phyloP scores from a whole-genome alignment of 2,888 invertebrate genomes.

The Tupiocoris notatus region DNA sequence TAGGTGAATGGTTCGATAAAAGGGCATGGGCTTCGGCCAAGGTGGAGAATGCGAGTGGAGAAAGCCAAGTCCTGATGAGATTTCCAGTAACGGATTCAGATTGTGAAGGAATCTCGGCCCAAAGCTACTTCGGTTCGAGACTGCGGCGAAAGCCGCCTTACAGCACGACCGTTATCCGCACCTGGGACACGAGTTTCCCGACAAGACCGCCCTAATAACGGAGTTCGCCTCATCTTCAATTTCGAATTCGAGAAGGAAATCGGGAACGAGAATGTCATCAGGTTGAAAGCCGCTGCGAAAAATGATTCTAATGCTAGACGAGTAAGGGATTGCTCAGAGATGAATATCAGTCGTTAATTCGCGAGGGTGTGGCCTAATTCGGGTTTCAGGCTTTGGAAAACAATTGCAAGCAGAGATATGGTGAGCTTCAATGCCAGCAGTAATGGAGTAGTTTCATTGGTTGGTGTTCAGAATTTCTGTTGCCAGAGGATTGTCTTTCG shows the following conservation, averaged over 20 bases:
- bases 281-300: too few species aligned
- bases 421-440: too few species aligned
- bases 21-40: not conserved
- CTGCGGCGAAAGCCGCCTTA: not conserved
- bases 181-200: constrained; percentile 1
- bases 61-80: constrained; percentile 27
- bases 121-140: not conserved
- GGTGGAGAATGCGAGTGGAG: not conserved
- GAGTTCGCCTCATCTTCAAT: not conserved
- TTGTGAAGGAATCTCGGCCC: not conserved
- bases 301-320: too few species aligned
- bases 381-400: too few species aligned
- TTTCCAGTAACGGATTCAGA: constrained; percentile 36
- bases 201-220: not conserved
- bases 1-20: not conserved
- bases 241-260: not conserved
- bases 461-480: too few species aligned
- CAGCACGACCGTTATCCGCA: constrained; percentile 12
- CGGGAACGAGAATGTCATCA: not conserved
- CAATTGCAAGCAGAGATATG: too few species aligned
- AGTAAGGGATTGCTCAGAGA: too few species aligned
- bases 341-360: too few species aligned
- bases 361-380: too few species aligned
- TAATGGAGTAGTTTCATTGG: too few species aligned
- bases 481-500: too few species aligned